Percentiles rank a stretch among this genome's conserved stretches.
phyloP scores from a whole-genome alignment of 2,888 invertebrate genomes.

The Argyresthia albistria region DNA sequence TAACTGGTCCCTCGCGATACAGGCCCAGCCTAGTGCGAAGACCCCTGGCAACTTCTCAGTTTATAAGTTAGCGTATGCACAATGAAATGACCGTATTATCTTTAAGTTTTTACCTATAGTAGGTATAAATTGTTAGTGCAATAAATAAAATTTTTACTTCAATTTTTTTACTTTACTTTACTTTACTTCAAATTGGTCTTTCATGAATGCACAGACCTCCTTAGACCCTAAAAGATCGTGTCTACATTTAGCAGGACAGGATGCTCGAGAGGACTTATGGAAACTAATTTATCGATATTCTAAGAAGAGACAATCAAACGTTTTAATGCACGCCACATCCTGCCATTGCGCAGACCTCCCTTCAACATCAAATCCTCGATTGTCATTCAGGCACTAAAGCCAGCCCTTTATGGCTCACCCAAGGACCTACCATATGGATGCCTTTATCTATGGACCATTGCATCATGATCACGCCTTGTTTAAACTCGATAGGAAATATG shows the following conservation, averaged over 20 bases:
- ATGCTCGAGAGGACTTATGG: neutral
- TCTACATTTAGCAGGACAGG: neutral
- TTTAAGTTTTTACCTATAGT: too few relatives aligned
- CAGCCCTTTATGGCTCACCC: constrained; percentile 36
- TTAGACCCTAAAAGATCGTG: too few relatives aligned
- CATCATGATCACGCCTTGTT: constrained; percentile 37
- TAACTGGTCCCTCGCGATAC: too few relatives aligned
- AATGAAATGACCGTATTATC: too few relatives aligned
- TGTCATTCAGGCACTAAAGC: constrained; percentile 32
- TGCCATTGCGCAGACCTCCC: constrained; percentile 36
- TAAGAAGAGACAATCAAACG: constrained; percentile 39
- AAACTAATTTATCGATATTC: constrained; percentile 14
- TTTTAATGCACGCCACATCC: constrained; percentile 35
- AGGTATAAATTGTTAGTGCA: too few relatives aligned
- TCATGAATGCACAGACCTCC: too few relatives aligned
- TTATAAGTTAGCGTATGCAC: too few relatives aligned
- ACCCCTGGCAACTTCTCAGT: too few relatives aligned
- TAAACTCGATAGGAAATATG: constrained; percentile 50
- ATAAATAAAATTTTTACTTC: too few relatives aligned
- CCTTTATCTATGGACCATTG: constrained; percentile 38
- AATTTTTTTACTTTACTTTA: too few relatives aligned
- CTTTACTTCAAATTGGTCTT: too few relatives aligned
- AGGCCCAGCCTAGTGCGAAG: too few relatives aligned
- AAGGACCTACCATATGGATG: constrained; percentile 37
- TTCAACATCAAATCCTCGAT: constrained; percentile 37